Conservation (phyloP, 2,888 invertebrate species). For the Saturnia japonica region DNA sequence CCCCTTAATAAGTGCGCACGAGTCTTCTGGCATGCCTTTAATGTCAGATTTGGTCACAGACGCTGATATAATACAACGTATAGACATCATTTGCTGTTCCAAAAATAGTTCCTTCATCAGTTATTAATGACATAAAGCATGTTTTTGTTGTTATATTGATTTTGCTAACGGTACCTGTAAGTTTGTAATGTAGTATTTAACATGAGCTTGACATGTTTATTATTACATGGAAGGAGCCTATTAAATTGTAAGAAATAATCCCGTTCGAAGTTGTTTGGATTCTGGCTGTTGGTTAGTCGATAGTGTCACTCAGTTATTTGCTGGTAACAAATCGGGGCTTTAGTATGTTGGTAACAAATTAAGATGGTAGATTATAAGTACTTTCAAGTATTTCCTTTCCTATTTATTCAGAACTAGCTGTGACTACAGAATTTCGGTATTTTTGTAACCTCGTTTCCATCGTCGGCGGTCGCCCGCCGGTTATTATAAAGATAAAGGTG, state of each 20-base stretch:
- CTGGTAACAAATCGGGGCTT: conserved; percentile 59
- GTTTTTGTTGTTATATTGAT: conserved; percentile 16
- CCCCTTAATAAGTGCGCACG: conserved; percentile 67
- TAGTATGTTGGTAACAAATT: conserved; percentile 56
- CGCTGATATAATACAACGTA: conserved; percentile 56
- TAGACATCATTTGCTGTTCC: background rate
- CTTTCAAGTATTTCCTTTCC: conserved; percentile 21
- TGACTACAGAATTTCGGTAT: too few species aligned
- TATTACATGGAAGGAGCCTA: conserved; percentile 75
- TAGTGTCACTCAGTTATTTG: conserved; percentile 60
- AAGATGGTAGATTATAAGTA: conserved; percentile 25
- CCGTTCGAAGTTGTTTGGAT: conserved; percentile 68
- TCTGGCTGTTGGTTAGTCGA: conserved; percentile 56
- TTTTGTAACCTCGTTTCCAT: too few species aligned
- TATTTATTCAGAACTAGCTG: background rate
- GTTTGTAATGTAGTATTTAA: conserved; percentile 65
- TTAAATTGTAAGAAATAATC: conserved; percentile 79
- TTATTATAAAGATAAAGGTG: too few species aligned
- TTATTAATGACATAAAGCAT: background rate
- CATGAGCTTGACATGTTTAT: conserved; percentile 77
- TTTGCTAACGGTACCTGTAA: conserved; percentile 35
- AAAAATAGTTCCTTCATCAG: background rate
- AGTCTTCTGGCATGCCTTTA: conserved; percentile 62
- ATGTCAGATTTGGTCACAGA: conserved; percentile 74
- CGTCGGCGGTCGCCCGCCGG: too few species aligned